Evolutionary conservation across 2,113 vertebrate genomes (phyloP).

Genomic region (Tretioscincus oriximinensis): DNA sequence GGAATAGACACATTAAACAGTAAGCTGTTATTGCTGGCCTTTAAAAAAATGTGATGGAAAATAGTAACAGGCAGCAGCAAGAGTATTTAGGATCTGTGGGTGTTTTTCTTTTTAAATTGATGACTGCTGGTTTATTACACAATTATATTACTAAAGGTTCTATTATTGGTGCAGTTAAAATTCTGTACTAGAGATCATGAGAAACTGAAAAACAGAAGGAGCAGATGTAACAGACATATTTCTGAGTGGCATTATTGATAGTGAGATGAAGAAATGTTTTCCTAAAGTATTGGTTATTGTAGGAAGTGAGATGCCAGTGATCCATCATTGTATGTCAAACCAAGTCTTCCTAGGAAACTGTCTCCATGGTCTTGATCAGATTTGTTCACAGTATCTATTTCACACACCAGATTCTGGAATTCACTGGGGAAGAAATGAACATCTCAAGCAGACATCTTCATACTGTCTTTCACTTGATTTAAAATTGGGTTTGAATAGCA

Average conservation of each 20-base stretch:
- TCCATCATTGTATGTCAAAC: slow-evolving; percentile 20
- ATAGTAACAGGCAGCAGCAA: slow-evolving; percentile 51
- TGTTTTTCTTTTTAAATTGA: slow-evolving; percentile 48
- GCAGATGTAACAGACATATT: slow-evolving; percentile 28
- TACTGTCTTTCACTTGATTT: background rate
- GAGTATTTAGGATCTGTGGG: slow-evolving; percentile 47
- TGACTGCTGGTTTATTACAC: slow-evolving; percentile 20
- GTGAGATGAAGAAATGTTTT: slow-evolving; percentile 41
- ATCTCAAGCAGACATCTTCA: background rate
- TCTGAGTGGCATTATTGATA: slow-evolving; percentile 31
- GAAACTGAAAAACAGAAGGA: slow-evolving; percentile 44
- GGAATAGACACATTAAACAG: slow-evolving; percentile 48
- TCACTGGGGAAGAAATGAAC: background rate
- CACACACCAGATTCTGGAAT: background rate
- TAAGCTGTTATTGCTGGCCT: slow-evolving; percentile 51
- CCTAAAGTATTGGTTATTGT: slow-evolving; percentile 29
- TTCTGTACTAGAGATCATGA: slow-evolving; percentile 13
- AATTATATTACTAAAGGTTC: slow-evolving; percentile 33
- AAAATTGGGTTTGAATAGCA: slow-evolving; percentile 10
- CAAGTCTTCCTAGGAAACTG: background rate
- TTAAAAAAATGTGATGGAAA: slow-evolving; percentile 36
- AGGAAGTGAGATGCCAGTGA: background rate
- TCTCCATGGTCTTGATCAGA: slow-evolving; percentile 17
- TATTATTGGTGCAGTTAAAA: slow-evolving; percentile 44
- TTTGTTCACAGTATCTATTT: background rate